Base-by-base conservation (phyloP, 1,140 invertebrate species). In the Bombyx mandarina region DNA sequence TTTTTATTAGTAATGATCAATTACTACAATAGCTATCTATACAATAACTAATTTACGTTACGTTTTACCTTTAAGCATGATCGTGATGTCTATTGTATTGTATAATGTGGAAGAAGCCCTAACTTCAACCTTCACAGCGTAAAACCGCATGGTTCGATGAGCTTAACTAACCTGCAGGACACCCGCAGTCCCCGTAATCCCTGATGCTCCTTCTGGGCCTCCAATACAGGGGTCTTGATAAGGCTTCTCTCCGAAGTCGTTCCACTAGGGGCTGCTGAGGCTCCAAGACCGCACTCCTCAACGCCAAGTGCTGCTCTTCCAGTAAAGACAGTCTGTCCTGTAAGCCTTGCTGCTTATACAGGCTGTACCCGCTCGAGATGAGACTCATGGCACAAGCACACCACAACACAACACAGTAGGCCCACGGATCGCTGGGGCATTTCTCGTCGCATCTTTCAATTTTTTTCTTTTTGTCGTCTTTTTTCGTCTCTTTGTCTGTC, bases 311-410 rank as follows among this genome's bases (percentile, higher is more conserved):
- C 76, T 86, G 83, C 51, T 86, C 83, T 59, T 86, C 83, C 56
- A 86, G 57, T 59, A 84, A 26, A 7, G 73, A 63, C 53, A 86
- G 61, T 60, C 83, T 61, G 49, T 69, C 77, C 61, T 74, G 69
- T 60, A 86, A 65, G 1, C 67, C 73, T 51, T 82, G 82, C 73
- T 82, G 79, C 60, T 63, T 69, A 63, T 82, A 81, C 54, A 85
- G 56, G 54, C 79, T 82, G 59, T 81, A 86, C 46, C 83, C 83
- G 69, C 83, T 81, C 6, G 82, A 86, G 42, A 86, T 67, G 57
- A 86, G 75, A 69, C 83, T 85, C 83, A 86, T 86, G 63, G 80
- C 79, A 71, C 83, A 86, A 49, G 83, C 83, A 82, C 83, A 81
- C 82, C 82, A 87, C 71, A 87, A 75, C 71, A 85, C 83, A 63